Percentiles rank a stretch among this genome's conserved stretches.
These are phyloP conservation scores for Cotesia chilonis DNA, from an alignment of 1,140 invertebrate species.

Conservation along the genomic window DNA sequence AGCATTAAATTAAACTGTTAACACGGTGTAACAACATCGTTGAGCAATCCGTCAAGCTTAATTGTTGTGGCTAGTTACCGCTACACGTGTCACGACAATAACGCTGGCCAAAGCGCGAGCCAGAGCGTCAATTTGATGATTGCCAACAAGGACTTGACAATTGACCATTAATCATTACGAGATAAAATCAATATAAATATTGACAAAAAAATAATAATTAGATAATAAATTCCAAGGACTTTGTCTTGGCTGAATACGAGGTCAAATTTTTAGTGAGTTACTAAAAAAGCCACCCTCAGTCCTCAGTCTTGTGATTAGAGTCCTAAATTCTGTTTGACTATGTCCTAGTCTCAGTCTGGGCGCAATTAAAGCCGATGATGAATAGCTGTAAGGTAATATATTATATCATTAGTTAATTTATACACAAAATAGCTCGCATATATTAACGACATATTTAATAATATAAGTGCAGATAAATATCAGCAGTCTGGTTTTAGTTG, in stretches of 20 bases:
- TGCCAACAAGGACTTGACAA: background rate
- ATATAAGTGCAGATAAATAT: background rate
- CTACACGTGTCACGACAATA: constrained; percentile 1
- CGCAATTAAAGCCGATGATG: constrained; percentile 29
- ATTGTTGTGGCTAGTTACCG: constrained; percentile 18
- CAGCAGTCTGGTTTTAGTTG: too few species aligned
- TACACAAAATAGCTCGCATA: too few species aligned
- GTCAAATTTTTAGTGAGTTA: too few species aligned
- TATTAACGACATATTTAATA: too few species aligned
- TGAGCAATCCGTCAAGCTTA: constrained; percentile 35
- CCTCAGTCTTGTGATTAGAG: too few species aligned
- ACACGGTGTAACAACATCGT: constrained; percentile 32
- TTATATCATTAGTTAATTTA: constrained; percentile 18
- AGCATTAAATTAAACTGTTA: constrained; percentile 38
- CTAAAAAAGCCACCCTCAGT: too few species aligned
- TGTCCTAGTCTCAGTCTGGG: background rate
- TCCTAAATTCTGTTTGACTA: too few species aligned
- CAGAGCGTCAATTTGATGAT: background rate
- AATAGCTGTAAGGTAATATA: constrained; percentile 19
- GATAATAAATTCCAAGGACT: too few species aligned
- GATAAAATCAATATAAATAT: too few species aligned
- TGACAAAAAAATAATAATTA: too few species aligned
- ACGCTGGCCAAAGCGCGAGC: background rate
- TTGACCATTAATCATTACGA: too few species aligned
- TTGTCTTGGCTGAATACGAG: too few species aligned